Evolutionary conservation across 2,797 vertebrate species (phyloP).

Genomic region (Hoplostethus mediterraneus): DNA sequence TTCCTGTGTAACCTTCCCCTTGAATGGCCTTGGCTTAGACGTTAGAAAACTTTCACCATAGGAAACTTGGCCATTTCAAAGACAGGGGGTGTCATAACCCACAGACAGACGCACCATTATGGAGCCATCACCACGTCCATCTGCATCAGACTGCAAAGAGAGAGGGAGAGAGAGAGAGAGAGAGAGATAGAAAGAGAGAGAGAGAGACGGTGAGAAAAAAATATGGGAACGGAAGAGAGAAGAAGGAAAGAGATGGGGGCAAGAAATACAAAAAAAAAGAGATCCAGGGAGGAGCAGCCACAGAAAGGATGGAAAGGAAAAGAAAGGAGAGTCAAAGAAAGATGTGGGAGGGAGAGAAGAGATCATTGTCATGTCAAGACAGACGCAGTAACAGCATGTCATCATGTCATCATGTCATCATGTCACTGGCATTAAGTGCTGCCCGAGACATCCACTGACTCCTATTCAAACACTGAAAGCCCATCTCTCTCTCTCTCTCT

Average conservation of each 20-base stretch:
- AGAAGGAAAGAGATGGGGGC: not conserved
- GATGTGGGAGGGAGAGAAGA: not conserved
- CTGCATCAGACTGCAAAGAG: conserved; percentile 3
- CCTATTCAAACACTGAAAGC: conserved; percentile 45
- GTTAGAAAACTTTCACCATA: not conserved
- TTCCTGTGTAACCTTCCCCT: not conserved
- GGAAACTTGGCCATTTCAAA: conserved; percentile 32
- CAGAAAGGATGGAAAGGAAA: not conserved
- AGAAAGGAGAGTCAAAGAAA: not conserved
- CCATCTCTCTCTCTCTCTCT: conserved; percentile 8
- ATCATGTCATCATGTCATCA: conserved; percentile 67
- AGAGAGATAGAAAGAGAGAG: not conserved
- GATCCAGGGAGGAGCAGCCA: not conserved
- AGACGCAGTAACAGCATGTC: conserved; percentile 66
- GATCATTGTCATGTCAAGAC: conserved; percentile 57
- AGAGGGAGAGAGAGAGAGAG: not conserved
- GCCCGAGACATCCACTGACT: conserved; percentile 45
- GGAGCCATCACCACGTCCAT: conserved; percentile 29
- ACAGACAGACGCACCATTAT: conserved; percentile 32
- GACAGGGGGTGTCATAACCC: conserved; percentile 27
- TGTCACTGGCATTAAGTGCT: conserved; percentile 69
- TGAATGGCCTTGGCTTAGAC: conserved; percentile 11
- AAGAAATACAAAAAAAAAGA: not conserved
- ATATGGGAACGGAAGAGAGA: not conserved
- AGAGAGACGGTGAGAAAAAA: not conserved